phyloP scores from a whole-genome alignment of 1,140 invertebrate genomes.

The Wasmannia auropunctata region DNA sequence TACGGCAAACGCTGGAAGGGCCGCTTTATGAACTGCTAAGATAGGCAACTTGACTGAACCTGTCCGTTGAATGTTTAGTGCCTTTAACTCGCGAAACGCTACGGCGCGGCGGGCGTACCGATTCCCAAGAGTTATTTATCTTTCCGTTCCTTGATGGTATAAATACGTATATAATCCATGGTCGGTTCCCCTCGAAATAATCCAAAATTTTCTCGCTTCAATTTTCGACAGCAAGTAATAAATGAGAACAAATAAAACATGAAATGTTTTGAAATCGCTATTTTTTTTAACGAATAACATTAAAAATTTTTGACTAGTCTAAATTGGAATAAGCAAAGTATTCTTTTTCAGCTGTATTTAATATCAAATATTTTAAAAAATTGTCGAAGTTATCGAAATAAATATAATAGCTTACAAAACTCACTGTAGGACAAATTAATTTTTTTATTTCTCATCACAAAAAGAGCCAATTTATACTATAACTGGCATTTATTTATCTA shows the following conservation, averaged over 20 bases:
- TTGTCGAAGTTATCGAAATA: background rate
- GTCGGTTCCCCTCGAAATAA: background rate
- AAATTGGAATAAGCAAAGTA: background rate
- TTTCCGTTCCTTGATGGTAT: background rate
- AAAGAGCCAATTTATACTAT: background rate
- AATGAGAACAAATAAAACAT: background rate
- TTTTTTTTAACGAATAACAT: background rate
- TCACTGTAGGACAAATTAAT: background rate
- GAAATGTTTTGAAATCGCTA: background rate
- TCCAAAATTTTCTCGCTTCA: background rate
- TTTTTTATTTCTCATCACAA: background rate
- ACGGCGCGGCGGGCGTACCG: background rate
- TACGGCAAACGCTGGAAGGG: background rate
- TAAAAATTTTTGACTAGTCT: background rate
- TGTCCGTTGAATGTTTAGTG: background rate
- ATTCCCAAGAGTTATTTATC: background rate
- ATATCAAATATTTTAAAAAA: background rate
- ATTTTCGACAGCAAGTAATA: background rate
- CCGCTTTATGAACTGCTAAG: constrained; percentile 8
- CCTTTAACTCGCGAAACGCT: background rate
- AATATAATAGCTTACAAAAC: background rate
- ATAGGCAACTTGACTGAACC: background rate
- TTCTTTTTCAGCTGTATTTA: background rate
- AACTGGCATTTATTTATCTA: background rate
- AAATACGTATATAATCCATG: background rate